phyloP scores from a whole-genome alignment of 2,888 invertebrate species.

The Oxyscelio sp. region DNA sequence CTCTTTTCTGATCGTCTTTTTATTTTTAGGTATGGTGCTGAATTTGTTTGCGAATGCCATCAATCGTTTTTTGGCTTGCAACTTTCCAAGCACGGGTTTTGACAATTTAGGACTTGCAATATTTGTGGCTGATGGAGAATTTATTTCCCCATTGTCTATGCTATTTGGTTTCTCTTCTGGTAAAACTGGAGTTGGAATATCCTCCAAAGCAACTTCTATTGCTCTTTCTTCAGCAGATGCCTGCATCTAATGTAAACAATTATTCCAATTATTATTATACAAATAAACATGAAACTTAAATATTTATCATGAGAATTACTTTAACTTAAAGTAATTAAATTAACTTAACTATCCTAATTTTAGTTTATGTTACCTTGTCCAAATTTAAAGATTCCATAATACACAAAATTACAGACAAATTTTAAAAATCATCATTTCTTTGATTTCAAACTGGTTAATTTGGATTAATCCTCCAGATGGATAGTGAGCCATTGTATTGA shows the following conservation, averaged over 20 bases:
- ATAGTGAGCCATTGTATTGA: conserved; percentile 33
- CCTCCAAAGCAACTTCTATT: conserved; percentile 65
- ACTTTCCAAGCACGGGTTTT: conserved; percentile 87
- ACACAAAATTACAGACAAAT: conserved; percentile 30
- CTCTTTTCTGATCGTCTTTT: conserved; percentile 70
- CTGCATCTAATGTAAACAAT: conserved; percentile 37
- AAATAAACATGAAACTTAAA: not conserved
- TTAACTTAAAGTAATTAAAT: too few relatives aligned
- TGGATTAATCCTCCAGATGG: conserved; percentile 36
- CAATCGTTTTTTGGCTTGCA: conserved; percentile 87
- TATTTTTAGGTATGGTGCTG: conserved; percentile 67
- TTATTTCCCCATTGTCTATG: conserved; percentile 74
- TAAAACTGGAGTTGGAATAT: conserved; percentile 72
- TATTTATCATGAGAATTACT: too few relatives aligned
- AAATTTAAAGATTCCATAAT: conserved; percentile 39
- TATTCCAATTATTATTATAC: conserved; percentile 5
- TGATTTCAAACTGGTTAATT: conserved; percentile 29
- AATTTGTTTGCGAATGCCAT: conserved; percentile 88
- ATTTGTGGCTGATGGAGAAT: conserved; percentile 74
- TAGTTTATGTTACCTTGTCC: conserved; percentile 49
- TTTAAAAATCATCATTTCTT: conserved; percentile 29
- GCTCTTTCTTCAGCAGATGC: conserved; percentile 32
- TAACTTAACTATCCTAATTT: not conserved
- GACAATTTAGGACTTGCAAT: conserved; percentile 83
- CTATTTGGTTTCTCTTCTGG: conserved; percentile 69